phyloP scores from a whole-genome alignment of 2,113 vertebrate genomes.

The Erpornis zantholeuca region DNA sequence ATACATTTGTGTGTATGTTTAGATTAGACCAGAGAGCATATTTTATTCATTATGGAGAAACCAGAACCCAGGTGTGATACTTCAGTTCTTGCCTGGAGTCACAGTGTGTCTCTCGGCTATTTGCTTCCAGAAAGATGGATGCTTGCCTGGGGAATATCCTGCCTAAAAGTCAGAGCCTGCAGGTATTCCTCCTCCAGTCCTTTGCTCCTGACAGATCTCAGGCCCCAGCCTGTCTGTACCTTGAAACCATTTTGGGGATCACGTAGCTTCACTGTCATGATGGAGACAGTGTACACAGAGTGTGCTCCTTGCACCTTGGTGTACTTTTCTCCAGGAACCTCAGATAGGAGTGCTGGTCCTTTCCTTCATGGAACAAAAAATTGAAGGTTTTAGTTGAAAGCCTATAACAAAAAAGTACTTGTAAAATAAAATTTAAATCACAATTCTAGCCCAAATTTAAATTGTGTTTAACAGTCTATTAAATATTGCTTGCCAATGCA shows the following conservation, averaged over 20 bases:
- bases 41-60: neutral
- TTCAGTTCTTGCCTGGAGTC: neutral
- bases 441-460: neutral
- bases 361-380: neutral
- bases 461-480: neutral
- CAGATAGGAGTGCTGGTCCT: neutral
- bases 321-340: neutral
- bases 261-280: neutral
- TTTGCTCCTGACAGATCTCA: neutral
- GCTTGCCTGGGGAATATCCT: neutral
- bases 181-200: accelerated
- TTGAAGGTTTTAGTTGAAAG: neutral
- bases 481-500: neutral
- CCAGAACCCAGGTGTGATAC: neutral
- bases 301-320: neutral
- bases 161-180: neutral
- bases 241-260: neutral
- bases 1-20: neutral
- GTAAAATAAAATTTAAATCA: neutral
- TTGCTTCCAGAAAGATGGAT: neutral
- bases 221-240: neutral
- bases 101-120: neutral
- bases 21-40: neutral
- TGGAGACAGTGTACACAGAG: neutral
- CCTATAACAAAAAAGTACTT: neutral